phyloP scores from a whole-genome alignment of 1,140 invertebrate species.

The Drosophila grimshawi region DNA sequence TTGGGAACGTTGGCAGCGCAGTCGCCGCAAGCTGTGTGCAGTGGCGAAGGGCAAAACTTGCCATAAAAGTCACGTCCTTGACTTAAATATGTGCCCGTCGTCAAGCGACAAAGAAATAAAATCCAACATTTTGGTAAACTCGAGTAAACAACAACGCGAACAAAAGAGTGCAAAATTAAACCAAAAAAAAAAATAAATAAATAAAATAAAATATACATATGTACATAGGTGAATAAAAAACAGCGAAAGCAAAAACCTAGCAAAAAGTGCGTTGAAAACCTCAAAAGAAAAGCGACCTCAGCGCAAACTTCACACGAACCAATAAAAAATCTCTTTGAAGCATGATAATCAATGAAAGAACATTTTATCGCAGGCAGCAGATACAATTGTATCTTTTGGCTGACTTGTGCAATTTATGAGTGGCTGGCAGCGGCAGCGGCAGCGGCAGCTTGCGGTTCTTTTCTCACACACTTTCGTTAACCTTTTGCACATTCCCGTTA shows the following conservation, averaged over 20 bases:
- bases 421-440: background rate
- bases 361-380: conserved; percentile 13
- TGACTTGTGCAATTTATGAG: conserved; percentile 42
- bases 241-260: background rate
- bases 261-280: conserved; percentile 3
- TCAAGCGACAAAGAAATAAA: conserved; percentile 42
- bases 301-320: conserved; percentile 3
- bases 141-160: background rate
- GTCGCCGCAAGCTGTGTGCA: conserved; percentile 34
- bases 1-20: background rate
- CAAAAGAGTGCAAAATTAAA: conserved; percentile 13
- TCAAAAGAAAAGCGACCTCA: background rate
- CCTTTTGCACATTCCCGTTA: conserved; percentile 31
- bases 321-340: conserved; percentile 12
- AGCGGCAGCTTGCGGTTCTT: conserved; percentile 20
- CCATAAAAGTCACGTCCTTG: conserved; percentile 78
- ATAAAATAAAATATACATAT: no score
- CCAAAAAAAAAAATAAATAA: conserved; percentile 10
- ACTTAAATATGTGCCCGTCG: conserved; percentile 62
- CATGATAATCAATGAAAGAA: conserved; percentile 14
- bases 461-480: conserved; percentile 61
- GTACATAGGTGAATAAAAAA: background rate
- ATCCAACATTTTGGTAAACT: conserved; percentile 42
- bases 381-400: conserved; percentile 53
- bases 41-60: conserved; percentile 66